phyloP scores from a whole-genome alignment of 2,797 vertebrate species.

The Zonotrichia albicollis region DNA sequence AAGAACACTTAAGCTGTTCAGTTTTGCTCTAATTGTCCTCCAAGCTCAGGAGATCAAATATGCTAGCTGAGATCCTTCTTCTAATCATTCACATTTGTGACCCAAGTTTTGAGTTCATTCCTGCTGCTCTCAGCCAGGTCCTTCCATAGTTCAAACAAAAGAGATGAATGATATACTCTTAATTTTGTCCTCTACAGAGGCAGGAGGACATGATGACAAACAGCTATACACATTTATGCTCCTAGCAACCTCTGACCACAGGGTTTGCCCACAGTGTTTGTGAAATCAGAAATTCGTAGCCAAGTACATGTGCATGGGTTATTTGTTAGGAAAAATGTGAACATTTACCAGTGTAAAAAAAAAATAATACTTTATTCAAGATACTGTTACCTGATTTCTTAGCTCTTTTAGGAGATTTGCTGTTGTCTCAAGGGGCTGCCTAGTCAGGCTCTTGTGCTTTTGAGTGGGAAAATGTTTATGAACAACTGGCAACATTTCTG shows the following conservation, averaged over 20 bases:
- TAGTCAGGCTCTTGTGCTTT: neutral
- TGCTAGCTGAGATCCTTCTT: neutral
- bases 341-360: neutral
- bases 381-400: neutral
- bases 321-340: slow-evolving; percentile 12
- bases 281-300: slow-evolving; percentile 9
- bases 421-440: neutral
- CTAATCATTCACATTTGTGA: neutral
- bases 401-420: neutral
- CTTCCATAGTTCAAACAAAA: slow-evolving; percentile 19
- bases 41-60: slow-evolving; percentile 15
- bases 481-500: neutral
- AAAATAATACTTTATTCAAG: neutral
- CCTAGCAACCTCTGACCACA: neutral
- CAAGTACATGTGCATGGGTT: neutral
- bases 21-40: slow-evolving; percentile 12
- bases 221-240: neutral
- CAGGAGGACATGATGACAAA: neutral
- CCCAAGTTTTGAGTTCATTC: neutral
- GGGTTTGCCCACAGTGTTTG: neutral
- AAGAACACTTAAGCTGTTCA: neutral
- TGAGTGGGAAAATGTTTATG: neutral
- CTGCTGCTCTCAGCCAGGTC: slow-evolving; percentile 13
- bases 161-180: neutral
- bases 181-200: neutral